Percentiles rank a stretch among this genome's conserved stretches.
Evolutionary conservation across 2,797 vertebrate species (phyloP).

Genomic region (Hypotaenidia philippensis): DNA sequence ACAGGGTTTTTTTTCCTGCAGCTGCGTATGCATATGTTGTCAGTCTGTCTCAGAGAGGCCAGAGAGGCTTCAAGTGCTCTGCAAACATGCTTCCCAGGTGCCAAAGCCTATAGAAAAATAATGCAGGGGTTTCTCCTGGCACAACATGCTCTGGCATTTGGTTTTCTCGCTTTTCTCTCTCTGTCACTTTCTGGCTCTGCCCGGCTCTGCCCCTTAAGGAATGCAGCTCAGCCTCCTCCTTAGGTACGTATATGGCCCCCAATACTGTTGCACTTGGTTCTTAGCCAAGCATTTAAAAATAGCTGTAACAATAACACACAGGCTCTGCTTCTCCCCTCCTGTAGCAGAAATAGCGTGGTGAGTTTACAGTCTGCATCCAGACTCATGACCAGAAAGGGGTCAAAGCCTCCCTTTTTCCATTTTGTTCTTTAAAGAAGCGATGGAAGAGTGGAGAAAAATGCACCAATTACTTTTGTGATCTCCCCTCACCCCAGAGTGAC

Average conservation of each 20-base stretch:
- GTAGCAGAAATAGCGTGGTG: accelerated
- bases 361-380: not conserved
- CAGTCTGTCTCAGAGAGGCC: not conserved
- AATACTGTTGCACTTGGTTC: not conserved
- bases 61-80: not conserved
- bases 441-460: not conserved
- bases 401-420: not conserved
- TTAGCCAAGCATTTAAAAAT: constrained; percentile 35
- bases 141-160: not conserved
- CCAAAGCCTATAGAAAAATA: not conserved
- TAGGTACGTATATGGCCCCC: not conserved
- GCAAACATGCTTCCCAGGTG: not conserved
- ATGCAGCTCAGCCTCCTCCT: not conserved
- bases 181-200: not conserved
- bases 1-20: not conserved
- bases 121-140: not conserved
- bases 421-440: not conserved
- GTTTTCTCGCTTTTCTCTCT: not conserved
- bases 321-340: not conserved
- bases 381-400: not conserved
- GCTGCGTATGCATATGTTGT: not conserved
- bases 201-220: not conserved
- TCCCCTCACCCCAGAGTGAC: not conserved
- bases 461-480: accelerated
- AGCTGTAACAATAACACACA: constrained; percentile 2